Evolutionary conservation across 2,113 vertebrate species (phyloP).

Genomic region (Syngnathoides biaculeatus): DNA sequence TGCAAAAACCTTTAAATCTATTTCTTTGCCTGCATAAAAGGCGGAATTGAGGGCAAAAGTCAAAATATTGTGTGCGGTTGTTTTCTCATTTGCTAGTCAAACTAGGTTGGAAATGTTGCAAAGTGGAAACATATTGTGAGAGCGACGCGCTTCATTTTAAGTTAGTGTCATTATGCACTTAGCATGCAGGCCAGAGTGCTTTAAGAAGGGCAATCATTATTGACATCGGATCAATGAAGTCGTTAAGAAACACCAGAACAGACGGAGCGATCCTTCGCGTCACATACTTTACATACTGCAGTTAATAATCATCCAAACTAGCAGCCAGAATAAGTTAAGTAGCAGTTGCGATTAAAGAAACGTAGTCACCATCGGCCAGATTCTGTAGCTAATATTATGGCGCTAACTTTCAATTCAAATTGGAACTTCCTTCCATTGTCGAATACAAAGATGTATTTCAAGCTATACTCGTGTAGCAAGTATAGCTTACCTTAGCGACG

Average conservation of each 20-base stretch:
- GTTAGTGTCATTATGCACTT: not conserved
- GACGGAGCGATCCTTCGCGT: not conserved
- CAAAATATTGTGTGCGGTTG: not conserved
- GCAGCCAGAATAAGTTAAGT: not conserved
- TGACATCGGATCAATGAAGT: not conserved
- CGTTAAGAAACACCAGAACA: not conserved
- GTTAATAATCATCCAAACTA: not conserved
- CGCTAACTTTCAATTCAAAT: too few relatives aligned
- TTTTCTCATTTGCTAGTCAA: not conserved
- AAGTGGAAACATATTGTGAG: not conserved
- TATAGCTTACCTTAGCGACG: too few relatives aligned
- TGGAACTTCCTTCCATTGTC: too few relatives aligned
- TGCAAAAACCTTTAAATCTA: too few relatives aligned
- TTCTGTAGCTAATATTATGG: too few relatives aligned
- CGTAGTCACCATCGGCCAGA: too few relatives aligned
- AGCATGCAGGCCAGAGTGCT: not conserved
- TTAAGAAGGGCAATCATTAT: not conserved
- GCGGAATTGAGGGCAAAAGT: not conserved
- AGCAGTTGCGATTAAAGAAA: not conserved
- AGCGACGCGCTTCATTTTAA: not conserved
- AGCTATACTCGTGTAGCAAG: too few relatives aligned
- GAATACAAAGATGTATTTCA: too few relatives aligned
- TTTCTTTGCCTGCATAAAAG: not conserved
- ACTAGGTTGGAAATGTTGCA: not conserved
- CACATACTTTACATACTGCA: too few relatives aligned